Percentiles rank a stretch among this genome's conserved stretches.
phyloP scores from a whole-genome alignment of 2,113 vertebrate genomes.

The Aptenodytes patagonicus region DNA sequence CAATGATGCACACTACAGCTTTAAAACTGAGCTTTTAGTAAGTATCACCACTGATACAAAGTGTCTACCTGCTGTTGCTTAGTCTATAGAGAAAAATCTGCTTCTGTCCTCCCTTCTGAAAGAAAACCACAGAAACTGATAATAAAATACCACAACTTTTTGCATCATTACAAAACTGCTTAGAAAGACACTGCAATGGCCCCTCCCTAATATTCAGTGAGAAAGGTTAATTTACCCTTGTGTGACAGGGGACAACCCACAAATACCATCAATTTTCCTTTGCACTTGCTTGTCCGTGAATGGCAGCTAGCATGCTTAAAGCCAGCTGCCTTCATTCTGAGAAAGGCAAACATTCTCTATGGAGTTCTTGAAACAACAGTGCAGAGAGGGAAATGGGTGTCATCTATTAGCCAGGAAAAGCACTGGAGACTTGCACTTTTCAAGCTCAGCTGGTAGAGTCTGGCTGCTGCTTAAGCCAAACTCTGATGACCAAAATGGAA shows the following conservation, averaged over 20 bases:
- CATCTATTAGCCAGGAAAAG: background rate
- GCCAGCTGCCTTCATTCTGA: background rate
- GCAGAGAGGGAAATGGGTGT: background rate
- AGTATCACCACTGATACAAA: background rate
- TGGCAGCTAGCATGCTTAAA: background rate
- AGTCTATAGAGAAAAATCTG: background rate
- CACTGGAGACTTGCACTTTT: background rate
- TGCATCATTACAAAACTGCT: background rate
- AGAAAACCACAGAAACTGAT: background rate
- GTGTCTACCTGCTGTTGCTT: background rate
- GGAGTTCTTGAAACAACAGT: background rate
- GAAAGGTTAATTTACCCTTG: background rate
- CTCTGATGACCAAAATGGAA: background rate
- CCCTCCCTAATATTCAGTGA: background rate
- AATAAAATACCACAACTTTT: background rate
- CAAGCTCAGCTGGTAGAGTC: background rate
- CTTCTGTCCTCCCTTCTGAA: background rate
- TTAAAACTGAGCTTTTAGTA: background rate
- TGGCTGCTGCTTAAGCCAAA: background rate
- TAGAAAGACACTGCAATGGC: background rate
- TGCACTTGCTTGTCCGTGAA: background rate
- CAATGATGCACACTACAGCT: background rate
- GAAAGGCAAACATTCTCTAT: background rate
- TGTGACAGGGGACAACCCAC: background rate
- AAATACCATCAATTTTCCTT: background rate